Evolutionary conservation across 2,888 invertebrate species (phyloP).

Genomic region (Bhutanitis thaidina): DNA sequence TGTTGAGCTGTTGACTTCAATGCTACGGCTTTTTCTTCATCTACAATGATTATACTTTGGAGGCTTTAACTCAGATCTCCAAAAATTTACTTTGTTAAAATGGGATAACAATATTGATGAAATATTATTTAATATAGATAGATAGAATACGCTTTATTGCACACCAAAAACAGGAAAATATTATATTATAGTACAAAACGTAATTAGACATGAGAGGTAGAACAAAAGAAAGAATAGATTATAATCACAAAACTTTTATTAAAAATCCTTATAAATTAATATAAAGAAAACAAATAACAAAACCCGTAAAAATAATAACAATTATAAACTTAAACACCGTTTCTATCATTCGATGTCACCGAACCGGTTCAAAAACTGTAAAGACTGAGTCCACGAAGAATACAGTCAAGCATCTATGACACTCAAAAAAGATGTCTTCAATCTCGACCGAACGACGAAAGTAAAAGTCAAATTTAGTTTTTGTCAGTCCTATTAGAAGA

Average conservation of each 20-base stretch:
- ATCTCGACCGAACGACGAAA: background rate
- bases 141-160: no score
- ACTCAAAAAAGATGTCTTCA: conserved; percentile 38
- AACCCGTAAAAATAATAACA: conserved; percentile 29
- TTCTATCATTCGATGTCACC: background rate
- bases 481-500: conserved; percentile 1
- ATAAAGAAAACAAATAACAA: conserved; percentile 28
- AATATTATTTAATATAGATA: no score
- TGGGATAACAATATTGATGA: no score
- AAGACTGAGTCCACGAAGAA: conserved; percentile 11
- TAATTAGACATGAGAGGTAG: no score
- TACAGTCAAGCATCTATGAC: conserved; percentile 19
- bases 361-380: background rate
- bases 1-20: no score
- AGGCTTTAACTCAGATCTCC: no score
- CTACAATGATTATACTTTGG: no score
- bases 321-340: conserved; percentile 8
- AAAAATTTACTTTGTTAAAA: no score
- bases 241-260: background rate
- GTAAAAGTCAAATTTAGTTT: conserved; percentile 28
- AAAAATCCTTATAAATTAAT: conserved; percentile 21
- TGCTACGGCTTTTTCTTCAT: no score
- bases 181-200: no score
- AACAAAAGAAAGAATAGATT: no score
- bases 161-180: no score